Conservation (phyloP, 2,113 vertebrate genomes). For the Zeus faber region DNA sequence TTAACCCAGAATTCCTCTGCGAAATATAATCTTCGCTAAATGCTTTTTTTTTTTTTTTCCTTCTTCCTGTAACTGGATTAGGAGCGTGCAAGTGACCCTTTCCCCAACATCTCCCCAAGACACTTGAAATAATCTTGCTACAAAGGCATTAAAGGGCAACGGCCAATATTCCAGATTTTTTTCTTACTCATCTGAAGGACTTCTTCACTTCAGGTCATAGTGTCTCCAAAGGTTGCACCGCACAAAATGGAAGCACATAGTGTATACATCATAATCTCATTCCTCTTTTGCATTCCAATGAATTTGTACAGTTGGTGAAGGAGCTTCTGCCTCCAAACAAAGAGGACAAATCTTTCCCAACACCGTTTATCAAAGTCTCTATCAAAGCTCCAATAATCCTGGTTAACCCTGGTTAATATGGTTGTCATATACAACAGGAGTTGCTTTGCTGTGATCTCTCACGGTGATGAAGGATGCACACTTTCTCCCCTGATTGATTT, state of each 20-base stretch:
- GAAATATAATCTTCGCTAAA: constrained; percentile 23
- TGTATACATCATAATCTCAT: too few species aligned
- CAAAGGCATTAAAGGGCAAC: constrained; percentile 17
- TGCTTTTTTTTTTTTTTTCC: too few species aligned
- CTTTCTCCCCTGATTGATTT: not conserved
- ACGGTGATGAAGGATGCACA: not conserved
- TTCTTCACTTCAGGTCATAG: constrained; percentile 41
- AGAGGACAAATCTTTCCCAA: too few species aligned
- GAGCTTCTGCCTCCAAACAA: too few species aligned
- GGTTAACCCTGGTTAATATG: too few species aligned
- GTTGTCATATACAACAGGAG: not conserved
- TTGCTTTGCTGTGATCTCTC: not conserved
- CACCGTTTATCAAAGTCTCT: too few species aligned
- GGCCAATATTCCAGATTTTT: too few species aligned
- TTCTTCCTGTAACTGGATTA: constrained; percentile 42
- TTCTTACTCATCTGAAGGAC: constrained; percentile 36
- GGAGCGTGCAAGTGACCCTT: constrained; percentile 32
- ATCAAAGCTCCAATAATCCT: too few species aligned
- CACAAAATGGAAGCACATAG: constrained; percentile 11
- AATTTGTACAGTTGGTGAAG: too few species aligned
- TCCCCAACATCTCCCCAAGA: constrained; percentile 32
- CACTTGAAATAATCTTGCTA: constrained; percentile 18
- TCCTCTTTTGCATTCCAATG: too few species aligned
- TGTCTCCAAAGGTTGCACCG: constrained; percentile 25
- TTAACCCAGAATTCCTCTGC: constrained; percentile 34